A percentile compares a stretch with the other conserved stretches of the same genome.
phyloP scores from a whole-genome alignment of 1,140 invertebrate species.

The Limonius californicus region DNA sequence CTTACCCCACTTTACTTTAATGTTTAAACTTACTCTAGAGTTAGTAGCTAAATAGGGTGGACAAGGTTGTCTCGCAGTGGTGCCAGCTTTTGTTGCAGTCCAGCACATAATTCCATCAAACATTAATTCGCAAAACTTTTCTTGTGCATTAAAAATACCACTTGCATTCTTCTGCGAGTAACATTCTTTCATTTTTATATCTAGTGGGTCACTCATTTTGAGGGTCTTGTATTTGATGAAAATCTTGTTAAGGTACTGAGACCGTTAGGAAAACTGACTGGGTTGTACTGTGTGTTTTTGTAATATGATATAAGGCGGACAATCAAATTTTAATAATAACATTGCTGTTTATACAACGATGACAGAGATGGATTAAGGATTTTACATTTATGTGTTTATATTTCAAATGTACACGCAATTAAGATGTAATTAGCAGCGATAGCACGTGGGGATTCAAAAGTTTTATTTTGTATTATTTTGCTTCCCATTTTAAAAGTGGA shows the following conservation, averaged over 20 bases:
- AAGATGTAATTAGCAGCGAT: too few species aligned
- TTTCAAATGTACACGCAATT: too few species aligned
- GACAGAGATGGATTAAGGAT: too few species aligned
- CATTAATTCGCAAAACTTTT: slow-evolving; percentile 33
- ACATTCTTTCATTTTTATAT: not conserved
- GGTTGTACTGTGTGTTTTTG: too few species aligned
- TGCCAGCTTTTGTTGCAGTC: slow-evolving; percentile 50
- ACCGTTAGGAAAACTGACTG: too few species aligned
- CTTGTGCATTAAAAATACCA: not conserved
- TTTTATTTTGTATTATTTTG: too few species aligned
- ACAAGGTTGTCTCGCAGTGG: slow-evolving; percentile 48
- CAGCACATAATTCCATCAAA: slow-evolving; percentile 58
- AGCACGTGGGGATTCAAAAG: too few species aligned
- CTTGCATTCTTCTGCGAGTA: not conserved
- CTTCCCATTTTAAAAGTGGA: too few species aligned
- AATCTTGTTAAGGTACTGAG: too few species aligned
- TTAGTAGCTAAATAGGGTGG: slow-evolving; percentile 32
- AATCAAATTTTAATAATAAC: not conserved
- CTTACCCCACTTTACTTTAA: too few species aligned
- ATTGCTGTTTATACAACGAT: too few species aligned
- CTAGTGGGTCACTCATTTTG: not conserved
- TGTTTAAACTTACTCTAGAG: slow-evolving; percentile 8
- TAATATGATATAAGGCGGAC: not conserved
- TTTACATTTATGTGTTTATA: too few species aligned
- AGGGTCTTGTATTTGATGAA: not conserved